These are phyloP conservation scores for Drosophila sulfurigaster DNA, from an alignment of 1,140 invertebrate genomes.

Conservation along the genomic window DNA sequence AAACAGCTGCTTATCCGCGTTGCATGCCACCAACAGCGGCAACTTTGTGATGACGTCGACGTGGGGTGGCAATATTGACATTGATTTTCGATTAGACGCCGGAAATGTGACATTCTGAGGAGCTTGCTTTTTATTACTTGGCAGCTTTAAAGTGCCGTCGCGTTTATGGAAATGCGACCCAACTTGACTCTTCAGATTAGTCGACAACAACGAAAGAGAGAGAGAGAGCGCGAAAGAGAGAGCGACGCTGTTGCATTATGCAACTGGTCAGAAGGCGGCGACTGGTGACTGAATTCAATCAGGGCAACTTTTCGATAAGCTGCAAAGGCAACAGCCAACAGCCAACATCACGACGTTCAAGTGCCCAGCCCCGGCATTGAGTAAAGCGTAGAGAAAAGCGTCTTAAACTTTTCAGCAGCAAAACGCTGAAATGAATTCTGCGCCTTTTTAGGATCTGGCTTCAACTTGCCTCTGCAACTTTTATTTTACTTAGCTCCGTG, in stretches of 20 bases:
- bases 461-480: conserved; percentile 10
- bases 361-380: conserved; percentile 32
- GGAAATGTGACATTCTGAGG: conserved; percentile 66
- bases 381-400: conserved; percentile 54
- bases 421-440: conserved; percentile 63
- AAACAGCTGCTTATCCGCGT: conserved; percentile 79
- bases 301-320: conserved; percentile 81
- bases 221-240: not conserved
- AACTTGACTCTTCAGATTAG: conserved; percentile 54
- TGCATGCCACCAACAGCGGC: conserved; percentile 26
- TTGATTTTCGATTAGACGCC: conserved; percentile 79
- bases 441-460: conserved; percentile 35
- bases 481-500: too few relatives aligned
- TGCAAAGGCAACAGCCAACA: conserved; percentile 61
- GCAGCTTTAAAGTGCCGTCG: conserved; percentile 58
- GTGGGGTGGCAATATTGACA: conserved; percentile 47
- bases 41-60: not conserved
- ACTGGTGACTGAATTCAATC: conserved; percentile 65
- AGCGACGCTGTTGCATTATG: conserved; percentile 46
- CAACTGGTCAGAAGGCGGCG: conserved; percentile 31
- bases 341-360: conserved; percentile 1
- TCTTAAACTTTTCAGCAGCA: conserved; percentile 68
- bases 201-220: not conserved
- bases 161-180: conserved; percentile 57
- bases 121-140: conserved; percentile 44